phyloP scores from a whole-genome alignment of 2,113 vertebrate genomes.

The Accipiter cooperii region DNA sequence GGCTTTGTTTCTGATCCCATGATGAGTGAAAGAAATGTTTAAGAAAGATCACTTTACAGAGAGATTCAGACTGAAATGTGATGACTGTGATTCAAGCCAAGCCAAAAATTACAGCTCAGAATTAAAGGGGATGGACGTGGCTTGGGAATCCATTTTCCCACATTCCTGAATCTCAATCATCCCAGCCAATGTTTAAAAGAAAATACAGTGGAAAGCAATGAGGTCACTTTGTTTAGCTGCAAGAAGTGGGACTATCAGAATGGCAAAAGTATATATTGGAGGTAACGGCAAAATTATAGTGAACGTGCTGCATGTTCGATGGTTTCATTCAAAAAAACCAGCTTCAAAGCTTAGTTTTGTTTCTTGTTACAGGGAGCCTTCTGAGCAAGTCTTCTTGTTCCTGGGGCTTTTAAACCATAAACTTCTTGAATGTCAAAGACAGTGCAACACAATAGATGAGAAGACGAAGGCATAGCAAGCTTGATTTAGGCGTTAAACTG shows the following conservation, averaged over 20 bases:
- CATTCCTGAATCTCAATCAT: conserved; percentile 80
- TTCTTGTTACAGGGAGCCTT: conserved; percentile 37
- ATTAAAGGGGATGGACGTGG: conserved; percentile 77
- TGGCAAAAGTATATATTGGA: conserved; percentile 49
- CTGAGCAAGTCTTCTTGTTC: conserved; percentile 22
- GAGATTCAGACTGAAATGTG: conserved; percentile 78
- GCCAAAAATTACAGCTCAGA: conserved; percentile 82
- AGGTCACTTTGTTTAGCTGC: conserved; percentile 77
- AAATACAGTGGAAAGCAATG: conserved; percentile 78
- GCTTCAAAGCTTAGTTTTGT: conserved; percentile 16
- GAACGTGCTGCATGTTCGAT: background rate
- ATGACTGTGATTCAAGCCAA: conserved; percentile 79
- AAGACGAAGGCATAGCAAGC: background rate
- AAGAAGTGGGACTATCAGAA: conserved; percentile 32
- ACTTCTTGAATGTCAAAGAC: conserved; percentile 35
- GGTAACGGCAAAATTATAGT: conserved; percentile 35
- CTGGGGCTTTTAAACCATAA: conserved; percentile 38
- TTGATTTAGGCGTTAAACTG: conserved; percentile 24
- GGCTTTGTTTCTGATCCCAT: conserved; percentile 81
- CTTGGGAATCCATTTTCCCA: conserved; percentile 80
- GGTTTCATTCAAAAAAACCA: conserved; percentile 14
- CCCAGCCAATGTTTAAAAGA: conserved; percentile 74
- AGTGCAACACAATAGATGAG: background rate
- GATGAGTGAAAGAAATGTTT: conserved; percentile 83
- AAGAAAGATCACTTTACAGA: conserved; percentile 80